phyloP scores from a whole-genome alignment of 2,113 vertebrate species.

The Brienomyrus brachyistius region DNA sequence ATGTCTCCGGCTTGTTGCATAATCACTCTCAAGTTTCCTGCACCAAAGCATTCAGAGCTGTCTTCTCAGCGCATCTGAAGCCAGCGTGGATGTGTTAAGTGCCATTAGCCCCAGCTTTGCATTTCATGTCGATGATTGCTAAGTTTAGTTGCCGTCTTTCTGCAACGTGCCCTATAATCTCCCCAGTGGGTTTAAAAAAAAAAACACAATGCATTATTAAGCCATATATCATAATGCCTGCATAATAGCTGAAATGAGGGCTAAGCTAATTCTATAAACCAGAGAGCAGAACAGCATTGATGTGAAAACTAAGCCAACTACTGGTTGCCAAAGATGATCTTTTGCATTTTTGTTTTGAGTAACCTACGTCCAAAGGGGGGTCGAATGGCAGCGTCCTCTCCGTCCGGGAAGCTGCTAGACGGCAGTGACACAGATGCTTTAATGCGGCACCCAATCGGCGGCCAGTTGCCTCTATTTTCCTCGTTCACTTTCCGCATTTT shows the following conservation, averaged over 20 bases:
- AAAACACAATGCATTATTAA: neutral
- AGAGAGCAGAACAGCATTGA: neutral
- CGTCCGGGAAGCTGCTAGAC: neutral
- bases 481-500: neutral
- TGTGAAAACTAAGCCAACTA: neutral
- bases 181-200: neutral
- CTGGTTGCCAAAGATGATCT: neutral
- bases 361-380: neutral
- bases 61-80: neutral
- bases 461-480: slow-evolving; percentile 4
- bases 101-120: neutral
- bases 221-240: neutral
- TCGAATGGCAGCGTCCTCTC: neutral
- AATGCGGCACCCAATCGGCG: neutral
- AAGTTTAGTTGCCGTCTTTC: neutral
- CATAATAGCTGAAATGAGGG: neutral
- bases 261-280: neutral
- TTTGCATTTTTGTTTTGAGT: neutral
- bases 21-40: neutral
- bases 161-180: neutral
- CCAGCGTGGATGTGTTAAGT: no score
- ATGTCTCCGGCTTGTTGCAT: neutral
- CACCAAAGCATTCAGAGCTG: neutral
- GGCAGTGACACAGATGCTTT: neutral
- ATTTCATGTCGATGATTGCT: neutral